phyloP scores from a whole-genome alignment of 2,888 invertebrate genomes.

The Ptychoptera albimana region DNA sequence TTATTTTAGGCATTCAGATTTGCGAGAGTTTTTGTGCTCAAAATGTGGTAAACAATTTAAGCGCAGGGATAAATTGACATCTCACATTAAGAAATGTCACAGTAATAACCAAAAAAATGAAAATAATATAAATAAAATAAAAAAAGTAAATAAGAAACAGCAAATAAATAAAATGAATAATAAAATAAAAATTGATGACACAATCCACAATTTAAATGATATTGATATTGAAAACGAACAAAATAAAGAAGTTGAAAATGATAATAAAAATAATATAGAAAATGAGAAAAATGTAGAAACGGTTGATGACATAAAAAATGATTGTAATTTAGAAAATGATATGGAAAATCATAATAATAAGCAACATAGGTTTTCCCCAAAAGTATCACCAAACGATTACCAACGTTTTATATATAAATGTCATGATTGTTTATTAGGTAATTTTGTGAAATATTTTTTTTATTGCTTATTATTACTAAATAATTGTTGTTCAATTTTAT shows the following conservation, averaged over 20 bases:
- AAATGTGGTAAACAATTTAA: conserved; percentile 65
- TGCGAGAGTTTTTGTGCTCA: conserved; percentile 54
- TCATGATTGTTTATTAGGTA: conserved; percentile 47
- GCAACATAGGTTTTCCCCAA: conserved; percentile 5
- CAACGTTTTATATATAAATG: conserved; percentile 62
- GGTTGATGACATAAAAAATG: neutral
- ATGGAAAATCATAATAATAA: conserved; percentile 13
- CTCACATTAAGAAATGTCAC: conserved; percentile 12
- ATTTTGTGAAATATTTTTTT: neutral
- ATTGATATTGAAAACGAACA: neutral
- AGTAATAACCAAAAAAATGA: neutral
- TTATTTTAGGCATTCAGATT: conserved; percentile 38
- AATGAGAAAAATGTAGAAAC: neutral
- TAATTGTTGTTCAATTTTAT: neutral
- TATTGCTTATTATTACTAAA: neutral
- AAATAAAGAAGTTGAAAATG: neutral
- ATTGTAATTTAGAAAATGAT: neutral
- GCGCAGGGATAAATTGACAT: conserved; percentile 29
- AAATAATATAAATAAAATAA: neutral
- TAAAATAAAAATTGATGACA: no score
- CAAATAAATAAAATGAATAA: no score
- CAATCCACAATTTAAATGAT: neutral
- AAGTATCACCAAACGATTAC: conserved; percentile 40
- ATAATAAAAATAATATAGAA: neutral
- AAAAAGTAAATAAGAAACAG: no score